A percentile compares a stretch with the other conserved stretches of the same genome.
Evolutionary conservation across 2,888 invertebrate species (phyloP).

Genomic region (Patella depressa): DNA sequence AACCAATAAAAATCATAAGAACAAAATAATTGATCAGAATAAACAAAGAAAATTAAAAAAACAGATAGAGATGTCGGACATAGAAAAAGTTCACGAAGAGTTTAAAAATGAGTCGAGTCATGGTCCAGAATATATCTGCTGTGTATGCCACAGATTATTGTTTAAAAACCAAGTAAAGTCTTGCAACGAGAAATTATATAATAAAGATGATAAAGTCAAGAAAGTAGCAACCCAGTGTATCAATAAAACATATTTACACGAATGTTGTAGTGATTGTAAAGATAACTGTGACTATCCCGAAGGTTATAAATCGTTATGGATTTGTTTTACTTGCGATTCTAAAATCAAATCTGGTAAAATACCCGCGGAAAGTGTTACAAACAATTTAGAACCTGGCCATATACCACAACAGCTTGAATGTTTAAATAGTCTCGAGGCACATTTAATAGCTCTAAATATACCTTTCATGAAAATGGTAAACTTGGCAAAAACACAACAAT

Average conservation of each 20-base stretch:
- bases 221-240: neutral
- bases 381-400: conserved; percentile 1
- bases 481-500: neutral
- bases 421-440: neutral
- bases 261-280: neutral
- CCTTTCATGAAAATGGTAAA: conserved; percentile 1
- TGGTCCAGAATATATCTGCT: neutral
- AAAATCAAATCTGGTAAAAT: conserved; percentile 4
- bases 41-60: neutral
- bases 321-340: neutral
- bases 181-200: neutral
- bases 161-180: neutral
- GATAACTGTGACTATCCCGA: neutral
- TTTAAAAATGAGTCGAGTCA: neutral
- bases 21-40: neutral
- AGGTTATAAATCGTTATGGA: neutral
- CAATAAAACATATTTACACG: neutral
- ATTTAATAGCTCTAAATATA: conserved; percentile 8
- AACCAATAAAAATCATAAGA: neutral
- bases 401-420: neutral
- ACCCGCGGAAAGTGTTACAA: conserved; percentile 10
- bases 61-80: neutral
- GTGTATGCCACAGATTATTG: neutral
- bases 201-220: neutral
- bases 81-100: neutral